Evolutionary conservation across 2,888 invertebrate species (phyloP), one percentile per base, ranked within the genome.

Genomic region (Mythimna ferrago): DNA sequence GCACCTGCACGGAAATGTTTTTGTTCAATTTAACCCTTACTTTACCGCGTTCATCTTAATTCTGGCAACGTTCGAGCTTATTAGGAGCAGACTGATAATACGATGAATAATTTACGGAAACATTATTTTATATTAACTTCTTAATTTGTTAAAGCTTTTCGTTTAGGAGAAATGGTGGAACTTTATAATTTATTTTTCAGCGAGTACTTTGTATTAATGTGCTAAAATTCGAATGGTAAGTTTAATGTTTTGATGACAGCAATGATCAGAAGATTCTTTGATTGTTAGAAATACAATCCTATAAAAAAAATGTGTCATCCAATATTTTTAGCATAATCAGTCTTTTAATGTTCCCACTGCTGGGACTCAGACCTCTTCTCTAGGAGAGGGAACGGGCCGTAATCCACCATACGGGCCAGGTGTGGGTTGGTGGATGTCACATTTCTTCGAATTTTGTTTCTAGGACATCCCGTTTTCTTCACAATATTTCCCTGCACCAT

Each of bases 121-220:
- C 84, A 76, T 83, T 81, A 81, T 81, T 81, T 81, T 78, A 81
- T 73, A 81, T 81, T 81, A 81, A 81, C 68, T 81, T 81, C 82
- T 73, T 81, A 81, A 81, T 81, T 78, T 71, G 81, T 78, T 81
- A 68, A 81, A 77, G 73, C 81, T 80, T 66, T 73, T 48, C 72
- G 63, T 77, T 81, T 32, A 66, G 60, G 54, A 60, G 62, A 62
- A 65, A 44, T 80, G 54, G 57, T 62, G 38, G 26, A 53, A 74
- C 66, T 66, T 56, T 60, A 56, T 16, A 69, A 60, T 56, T 60
- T 32, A 58, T 44, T 70, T 68, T 60, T 14, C 51, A 44, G 51
- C 14, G 10, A 44, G 66, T 38, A 44, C 56, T 21, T 58, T 69
- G 53, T 21, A 16, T 53, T 77, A 38, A 44, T 71, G n/a, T 44